Evolutionary conservation across 2,888 invertebrate species (phyloP), one percentile per base, ranked within the genome.

Genomic region (Caenorhabditis sinica): DNA sequence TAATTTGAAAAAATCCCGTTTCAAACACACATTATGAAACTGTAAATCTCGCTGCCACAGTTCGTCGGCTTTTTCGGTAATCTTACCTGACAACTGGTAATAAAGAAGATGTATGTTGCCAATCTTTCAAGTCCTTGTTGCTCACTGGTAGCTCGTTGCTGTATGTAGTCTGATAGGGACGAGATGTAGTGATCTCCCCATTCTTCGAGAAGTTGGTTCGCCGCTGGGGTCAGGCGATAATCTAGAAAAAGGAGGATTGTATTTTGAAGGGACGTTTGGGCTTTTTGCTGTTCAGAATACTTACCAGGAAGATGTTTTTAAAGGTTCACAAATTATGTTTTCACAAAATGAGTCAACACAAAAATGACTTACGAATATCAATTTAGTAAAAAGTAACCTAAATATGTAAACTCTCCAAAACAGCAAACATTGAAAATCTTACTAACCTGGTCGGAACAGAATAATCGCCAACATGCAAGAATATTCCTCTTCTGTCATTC

Each of bases 401-500:
- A 15, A 3, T 28, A 25, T 0, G 28, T 68, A 17, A 3, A 51
- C n/a, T 9, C 40, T 63, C 9, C 49, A 25, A n/a, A 56, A 30
- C 30, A 13, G 45, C 4, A 28, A 25, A 25, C n/a, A n/a, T n/a
- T n/a, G n/a, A 33, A 33, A 49, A 3, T 43, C 15, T n/a, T n/a
- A n/a, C 43, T 43, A 8, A 82, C 66, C 82, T 51, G 72, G 20
- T 45, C 76, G 40, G 33, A 81, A 84, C 2, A 71, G 23, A 6
- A 61, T 43, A n/a, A 82, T 76, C 1, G 77, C 81, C 15, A 82
- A 23, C 76, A 85, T 72, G 2, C 53, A 25, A 4, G 76, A 82
- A 40, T 74, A 89, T 66, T 89, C 89, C 25, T 87, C 87, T 36
- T 89, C 89, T 45, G 79, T 79, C 85, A 89, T 86, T 11, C 75